These are phyloP conservation scores for Rhopilema esculentum DNA, from an alignment of 30 jellyfish, hydroid and myxozoan genomes.

Conservation along the genomic window DNA sequence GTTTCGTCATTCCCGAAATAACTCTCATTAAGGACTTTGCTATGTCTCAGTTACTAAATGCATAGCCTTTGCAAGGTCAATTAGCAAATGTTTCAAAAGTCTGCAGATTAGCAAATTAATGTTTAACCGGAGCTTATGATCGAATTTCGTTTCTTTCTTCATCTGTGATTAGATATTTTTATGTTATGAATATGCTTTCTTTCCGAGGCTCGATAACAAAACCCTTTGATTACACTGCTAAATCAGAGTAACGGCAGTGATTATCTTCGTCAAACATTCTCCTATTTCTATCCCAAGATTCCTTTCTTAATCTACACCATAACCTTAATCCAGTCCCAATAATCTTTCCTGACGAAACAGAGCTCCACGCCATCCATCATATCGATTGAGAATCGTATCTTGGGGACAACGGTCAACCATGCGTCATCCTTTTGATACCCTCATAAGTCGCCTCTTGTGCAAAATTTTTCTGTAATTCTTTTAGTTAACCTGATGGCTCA, in stretches of 20 bases:
- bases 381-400: background rate
- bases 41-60: background rate
- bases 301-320: conserved; percentile 25
- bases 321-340: conserved; percentile 42
- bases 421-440: conserved; percentile 13
- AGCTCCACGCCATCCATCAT: background rate
- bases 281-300: conserved; percentile 41
- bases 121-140: background rate
- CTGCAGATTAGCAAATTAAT: background rate
- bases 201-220: background rate
- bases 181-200: background rate
- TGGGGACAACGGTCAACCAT: conserved; percentile 20
- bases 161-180: background rate
- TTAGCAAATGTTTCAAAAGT: background rate
- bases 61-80: background rate
- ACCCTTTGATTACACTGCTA: conserved; percentile 11
- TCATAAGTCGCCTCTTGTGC: conserved; percentile 18
- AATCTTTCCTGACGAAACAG: conserved; percentile 19
- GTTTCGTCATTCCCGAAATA: background rate
- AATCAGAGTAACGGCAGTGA: conserved; percentile 48
- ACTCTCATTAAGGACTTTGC: background rate
- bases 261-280: conserved; percentile 26
- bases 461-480: conserved; percentile 15
- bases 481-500: conserved; percentile 11
- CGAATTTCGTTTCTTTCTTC: background rate